These are phyloP conservation scores for Oncorhynchus masou DNA, from an alignment of 2,113 vertebrate species.

Conservation along the genomic window DNA sequence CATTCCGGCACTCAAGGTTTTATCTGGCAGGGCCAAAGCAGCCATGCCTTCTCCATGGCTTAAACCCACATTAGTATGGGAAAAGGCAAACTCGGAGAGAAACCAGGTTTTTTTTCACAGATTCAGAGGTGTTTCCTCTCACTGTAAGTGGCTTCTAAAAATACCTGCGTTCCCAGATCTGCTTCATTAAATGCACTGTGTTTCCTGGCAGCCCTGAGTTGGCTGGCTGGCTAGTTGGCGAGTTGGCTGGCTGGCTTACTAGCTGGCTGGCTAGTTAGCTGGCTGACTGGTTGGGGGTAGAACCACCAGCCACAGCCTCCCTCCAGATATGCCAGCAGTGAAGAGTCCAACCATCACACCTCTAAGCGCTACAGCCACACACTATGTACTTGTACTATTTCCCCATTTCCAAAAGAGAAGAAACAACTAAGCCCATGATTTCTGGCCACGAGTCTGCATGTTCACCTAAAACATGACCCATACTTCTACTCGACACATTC, in stretches of 20 bases:
- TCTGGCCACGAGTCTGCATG: background rate
- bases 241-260: background rate
- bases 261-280: background rate
- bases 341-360: background rate
- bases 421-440: conserved; percentile 7
- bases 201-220: conserved; percentile 65
- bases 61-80: conserved; percentile 17
- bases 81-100: conserved; percentile 28
- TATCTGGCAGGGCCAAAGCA: conserved; percentile 8
- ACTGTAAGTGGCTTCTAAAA: conserved; percentile 65
- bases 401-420: conserved; percentile 19
- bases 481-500: background rate
- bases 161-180: conserved; percentile 66
- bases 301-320: background rate
- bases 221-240: conserved; percentile 32
- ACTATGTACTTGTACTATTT: background rate
- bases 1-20: background rate
- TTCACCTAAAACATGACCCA: background rate
- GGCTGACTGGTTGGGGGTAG: conserved; percentile 31
- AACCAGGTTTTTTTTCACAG: conserved; percentile 24
- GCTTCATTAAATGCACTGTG: conserved; percentile 66
- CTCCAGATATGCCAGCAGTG: no score
- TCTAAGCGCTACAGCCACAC: background rate
- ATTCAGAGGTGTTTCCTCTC: conserved; percentile 58
- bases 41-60: background rate